Evolutionary conservation across 2,113 vertebrate genomes (phyloP).

Genomic region (Oxyura jamaicensis): DNA sequence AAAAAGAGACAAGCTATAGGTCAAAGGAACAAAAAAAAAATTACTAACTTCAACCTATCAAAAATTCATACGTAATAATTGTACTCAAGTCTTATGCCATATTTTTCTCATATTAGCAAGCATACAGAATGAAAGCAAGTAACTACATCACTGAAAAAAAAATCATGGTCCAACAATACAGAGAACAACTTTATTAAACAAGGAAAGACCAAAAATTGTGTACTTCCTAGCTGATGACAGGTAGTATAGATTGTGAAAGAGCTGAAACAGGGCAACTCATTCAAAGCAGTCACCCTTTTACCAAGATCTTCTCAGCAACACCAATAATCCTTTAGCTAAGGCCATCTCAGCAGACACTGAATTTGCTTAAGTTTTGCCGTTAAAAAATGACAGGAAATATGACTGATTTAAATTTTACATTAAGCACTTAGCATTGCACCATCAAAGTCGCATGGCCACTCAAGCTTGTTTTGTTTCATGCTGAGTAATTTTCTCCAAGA

Average conservation of each 20-base stretch:
- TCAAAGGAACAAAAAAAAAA: not conserved
- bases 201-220: not conserved
- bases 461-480: not conserved
- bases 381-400: not conserved
- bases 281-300: not conserved
- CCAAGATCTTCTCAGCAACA: not conserved
- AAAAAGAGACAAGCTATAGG: not conserved
- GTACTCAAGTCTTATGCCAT: not conserved
- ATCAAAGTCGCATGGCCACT: not conserved
- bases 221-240: not conserved
- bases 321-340: not conserved
- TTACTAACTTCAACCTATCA: not conserved
- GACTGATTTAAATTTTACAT: not conserved
- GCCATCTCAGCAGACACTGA: not conserved
- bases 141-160: not conserved
- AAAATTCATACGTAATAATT: not conserved
- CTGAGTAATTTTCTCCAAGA: not conserved
- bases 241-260: not conserved
- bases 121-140: not conserved
- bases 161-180: not conserved
- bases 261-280: not conserved
- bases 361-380: not conserved
- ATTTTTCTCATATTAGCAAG: not conserved
- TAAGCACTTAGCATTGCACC: not conserved
- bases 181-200: not conserved